Evolutionary conservation across 2,113 vertebrate species (phyloP), one percentile per base, ranked within the genome.

Genomic region (Eptesicus fuscus): DNA sequence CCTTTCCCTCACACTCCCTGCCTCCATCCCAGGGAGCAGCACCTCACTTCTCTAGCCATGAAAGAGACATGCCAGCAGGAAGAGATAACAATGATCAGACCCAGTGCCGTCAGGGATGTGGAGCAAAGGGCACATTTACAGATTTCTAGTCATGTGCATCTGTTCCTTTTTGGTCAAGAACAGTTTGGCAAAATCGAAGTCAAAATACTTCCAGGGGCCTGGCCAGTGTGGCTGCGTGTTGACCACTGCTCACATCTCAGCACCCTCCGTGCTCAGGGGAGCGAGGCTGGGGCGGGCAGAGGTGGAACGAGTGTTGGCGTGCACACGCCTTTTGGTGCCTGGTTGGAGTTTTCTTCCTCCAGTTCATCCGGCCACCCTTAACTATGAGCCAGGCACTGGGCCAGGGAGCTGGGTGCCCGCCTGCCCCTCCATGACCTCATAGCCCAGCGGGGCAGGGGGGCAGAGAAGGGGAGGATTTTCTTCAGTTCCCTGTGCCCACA

Each of bases 121-220:
- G 32, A 59, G 37, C 30, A 80, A 67, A 53, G 32, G 87, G 16
- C 9, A 35, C 25, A 59, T 12, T 59, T 49, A 49, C 28, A 49
- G 47, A 56, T 69, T 76, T 69, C 83, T 70, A 22, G 40, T 47
- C 4, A 53, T 51, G 47, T 80, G 6, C 35, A 40, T 63, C 59
- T 69, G 28, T 83, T 67, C 42, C 37, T 42, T 90, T 93, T 18
- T 37, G 25, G 17, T 51, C 65, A 56, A 74, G 56, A 85, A 56
- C 25, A 74, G 40, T 37, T 73, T 85, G 44, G 53, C 37, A 89
- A 95, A 90, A 40, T 79, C 37, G 49, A 49, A 63, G 65, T 30
- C 28, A 92, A 91, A 83, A 32, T 18, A 47, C 73, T 47, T 16
- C 25, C 18, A 61, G 37, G 42, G 35, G 56, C 56, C 56, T 61